phyloP scores from a whole-genome alignment of 2,797 vertebrate species.

The Paedocypris micromegethes region DNA sequence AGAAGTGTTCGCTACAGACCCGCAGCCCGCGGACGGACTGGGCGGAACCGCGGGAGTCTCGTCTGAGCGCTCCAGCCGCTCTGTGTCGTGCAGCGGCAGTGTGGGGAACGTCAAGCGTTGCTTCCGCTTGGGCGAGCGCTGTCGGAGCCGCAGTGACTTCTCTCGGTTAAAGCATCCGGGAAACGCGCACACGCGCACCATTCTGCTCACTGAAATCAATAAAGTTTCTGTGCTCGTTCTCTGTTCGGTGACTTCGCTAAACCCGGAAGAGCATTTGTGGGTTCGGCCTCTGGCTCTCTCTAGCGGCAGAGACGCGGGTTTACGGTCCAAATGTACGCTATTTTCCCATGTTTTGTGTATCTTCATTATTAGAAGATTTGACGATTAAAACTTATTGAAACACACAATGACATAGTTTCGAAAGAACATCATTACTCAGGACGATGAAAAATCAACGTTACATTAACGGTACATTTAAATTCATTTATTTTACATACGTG shows the following conservation, averaged over 20 bases:
- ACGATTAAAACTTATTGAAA: too few relatives aligned
- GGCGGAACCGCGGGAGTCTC: not conserved
- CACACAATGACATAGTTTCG: too few relatives aligned
- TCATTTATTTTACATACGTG: too few relatives aligned
- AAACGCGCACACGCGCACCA: slow-evolving; percentile 21
- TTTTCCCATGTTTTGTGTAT: too few relatives aligned
- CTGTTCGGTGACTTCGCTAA: too few relatives aligned
- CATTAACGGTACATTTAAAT: too few relatives aligned
- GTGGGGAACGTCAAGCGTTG: slow-evolving; percentile 21
- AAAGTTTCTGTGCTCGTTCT: slow-evolving; percentile 14
- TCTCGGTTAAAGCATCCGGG: slow-evolving; percentile 14
- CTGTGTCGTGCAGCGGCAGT: slow-evolving; percentile 7
- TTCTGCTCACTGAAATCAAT: slow-evolving; percentile 7
- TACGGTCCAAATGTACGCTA: too few relatives aligned
- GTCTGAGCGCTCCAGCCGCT: not conserved
- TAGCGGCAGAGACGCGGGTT: not conserved
- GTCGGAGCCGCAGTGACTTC: slow-evolving; percentile 6
- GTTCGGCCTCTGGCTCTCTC: not conserved
- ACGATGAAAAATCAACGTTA: too few relatives aligned
- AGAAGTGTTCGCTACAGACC: slow-evolving; percentile 17
- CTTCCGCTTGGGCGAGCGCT: slow-evolving; percentile 1
- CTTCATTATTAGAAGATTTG: too few relatives aligned
- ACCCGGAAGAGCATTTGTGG: not conserved
- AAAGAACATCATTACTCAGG: too few relatives aligned
- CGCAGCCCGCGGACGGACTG: slow-evolving; percentile 12